Evolutionary conservation across 2,888 invertebrate species (phyloP).

Genomic region (Axea sp.): DNA sequence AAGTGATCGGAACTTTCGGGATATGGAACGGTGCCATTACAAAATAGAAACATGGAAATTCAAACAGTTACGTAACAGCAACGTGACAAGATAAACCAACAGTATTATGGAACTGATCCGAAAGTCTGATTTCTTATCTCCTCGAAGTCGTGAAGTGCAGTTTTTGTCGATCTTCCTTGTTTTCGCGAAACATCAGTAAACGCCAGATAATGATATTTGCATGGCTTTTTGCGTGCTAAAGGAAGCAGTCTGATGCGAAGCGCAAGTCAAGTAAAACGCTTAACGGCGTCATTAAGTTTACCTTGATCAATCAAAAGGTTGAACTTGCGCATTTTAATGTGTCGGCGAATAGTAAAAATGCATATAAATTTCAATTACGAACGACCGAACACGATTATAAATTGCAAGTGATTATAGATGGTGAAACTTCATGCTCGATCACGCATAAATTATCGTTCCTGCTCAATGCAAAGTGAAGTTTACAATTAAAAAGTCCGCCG

Average conservation of each 20-base stretch:
- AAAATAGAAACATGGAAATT: slow-evolving; percentile 36
- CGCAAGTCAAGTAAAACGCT: too few relatives aligned
- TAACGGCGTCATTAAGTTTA: not conserved
- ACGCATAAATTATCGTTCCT: slow-evolving; percentile 35
- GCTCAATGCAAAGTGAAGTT: slow-evolving; percentile 20
- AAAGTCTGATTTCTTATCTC: slow-evolving; percentile 51
- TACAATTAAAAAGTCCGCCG: slow-evolving; percentile 23
- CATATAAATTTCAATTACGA: slow-evolving; percentile 29
- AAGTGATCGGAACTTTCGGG: slow-evolving; percentile 4
- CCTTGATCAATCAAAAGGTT: slow-evolving; percentile 9
- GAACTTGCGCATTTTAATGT: not conserved
- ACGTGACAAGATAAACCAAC: slow-evolving; percentile 43
- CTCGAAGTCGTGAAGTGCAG: slow-evolving; percentile 15
- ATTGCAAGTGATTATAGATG: slow-evolving; percentile 16
- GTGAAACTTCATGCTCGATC: slow-evolving; percentile 28
- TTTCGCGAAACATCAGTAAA: slow-evolving; percentile 19
- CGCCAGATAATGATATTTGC: slow-evolving; percentile 3
- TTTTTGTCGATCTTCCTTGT: slow-evolving; percentile 39
- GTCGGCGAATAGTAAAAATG: not conserved
- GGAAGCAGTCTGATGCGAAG: too few relatives aligned
- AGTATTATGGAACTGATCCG: slow-evolving; percentile 34
- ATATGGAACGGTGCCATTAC: slow-evolving; percentile 32
- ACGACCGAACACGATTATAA: slow-evolving; percentile 17
- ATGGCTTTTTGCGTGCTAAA: not conserved
- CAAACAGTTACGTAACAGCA: slow-evolving; percentile 22